These are phyloP conservation scores for Andrena dorsata DNA, from an alignment of 2,888 invertebrate genomes.

Conservation along the genomic window DNA sequence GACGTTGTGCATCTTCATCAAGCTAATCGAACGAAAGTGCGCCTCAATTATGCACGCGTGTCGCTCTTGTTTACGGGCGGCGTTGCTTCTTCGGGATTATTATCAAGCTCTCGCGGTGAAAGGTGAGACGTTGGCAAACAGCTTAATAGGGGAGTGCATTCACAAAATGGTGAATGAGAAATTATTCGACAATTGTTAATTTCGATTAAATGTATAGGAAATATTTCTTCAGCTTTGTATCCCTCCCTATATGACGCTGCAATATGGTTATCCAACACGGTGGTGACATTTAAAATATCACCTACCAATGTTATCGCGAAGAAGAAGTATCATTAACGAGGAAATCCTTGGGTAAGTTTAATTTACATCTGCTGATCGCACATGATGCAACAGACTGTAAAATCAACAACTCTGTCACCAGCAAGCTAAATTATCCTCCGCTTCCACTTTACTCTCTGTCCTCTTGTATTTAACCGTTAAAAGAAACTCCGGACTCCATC, in stretches of 20 bases:
- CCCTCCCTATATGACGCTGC: neutral
- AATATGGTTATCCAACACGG: neutral
- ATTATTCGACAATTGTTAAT: neutral
- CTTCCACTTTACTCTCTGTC: neutral
- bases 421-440: neutral
- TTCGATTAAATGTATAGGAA: neutral
- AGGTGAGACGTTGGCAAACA: neutral
- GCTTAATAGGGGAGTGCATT: neutral
- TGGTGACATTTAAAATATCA: neutral
- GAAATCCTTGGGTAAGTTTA: neutral
- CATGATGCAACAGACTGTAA: conserved; percentile 4
- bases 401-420: conserved; percentile 10
- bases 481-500: neutral
- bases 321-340: neutral
- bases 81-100: neutral
- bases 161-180: neutral
- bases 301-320: neutral
- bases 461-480: neutral
- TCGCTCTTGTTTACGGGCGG: conserved; percentile 19
- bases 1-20: conserved; percentile 30
- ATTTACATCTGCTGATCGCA: neutral
- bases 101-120: conserved; percentile 25
- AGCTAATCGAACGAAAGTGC: conserved; percentile 37
- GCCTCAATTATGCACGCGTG: conserved; percentile 39
- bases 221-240: too few relatives aligned